Base-by-base conservation (phyloP, 1,140 invertebrate genomes). In the Platyscapa corneri region DNA sequence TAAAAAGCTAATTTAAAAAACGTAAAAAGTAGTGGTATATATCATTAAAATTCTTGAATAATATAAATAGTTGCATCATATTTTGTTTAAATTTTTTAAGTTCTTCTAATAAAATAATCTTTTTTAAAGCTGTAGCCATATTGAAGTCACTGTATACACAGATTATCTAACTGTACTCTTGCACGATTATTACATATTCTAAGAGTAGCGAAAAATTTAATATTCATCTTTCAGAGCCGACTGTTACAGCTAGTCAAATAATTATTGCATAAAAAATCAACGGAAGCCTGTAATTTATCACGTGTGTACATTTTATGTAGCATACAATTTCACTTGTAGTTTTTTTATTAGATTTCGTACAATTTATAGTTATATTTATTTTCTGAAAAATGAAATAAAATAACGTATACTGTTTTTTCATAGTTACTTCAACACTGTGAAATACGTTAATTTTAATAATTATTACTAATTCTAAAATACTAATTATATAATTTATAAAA, bases 201-300 rank as follows among this genome's bases (percentile, higher is more conserved):
- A 30, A 70, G 32, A 42, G 53, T 53, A 34, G 16, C 39, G 46
- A 85, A 80, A 39, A 76, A 37, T 85, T 75, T 85, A 81, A 81
- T 85, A 37, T 37, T 37, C 49, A 56, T 76, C n/a, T 85, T 85
- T 80, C 75, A 46, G 39, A 34, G 32, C 37, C 30, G 65, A 64
- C 1, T 81, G n/a, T 27, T 18, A 34, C 34, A 30, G 56, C 67
- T 56, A 27, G 30, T n/a, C 56, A 10, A 39, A 37, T 67, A 81
- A 85, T 85, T 85, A 75, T 81, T 85, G 37, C 56, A 78, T 81
- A 67, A 74, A 84, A 84, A 85, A 30, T 49, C 53, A n/a, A 32
- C 70, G 78, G 84, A 81, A 81, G 60, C 70, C 30, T 49, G 78
- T 34, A 75, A 85, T 85, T 85, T 85, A 78, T 75, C 78, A 46